Evolutionary conservation across 2,113 vertebrate species (phyloP).

Genomic region (Campylomormyrus numenius): DNA sequence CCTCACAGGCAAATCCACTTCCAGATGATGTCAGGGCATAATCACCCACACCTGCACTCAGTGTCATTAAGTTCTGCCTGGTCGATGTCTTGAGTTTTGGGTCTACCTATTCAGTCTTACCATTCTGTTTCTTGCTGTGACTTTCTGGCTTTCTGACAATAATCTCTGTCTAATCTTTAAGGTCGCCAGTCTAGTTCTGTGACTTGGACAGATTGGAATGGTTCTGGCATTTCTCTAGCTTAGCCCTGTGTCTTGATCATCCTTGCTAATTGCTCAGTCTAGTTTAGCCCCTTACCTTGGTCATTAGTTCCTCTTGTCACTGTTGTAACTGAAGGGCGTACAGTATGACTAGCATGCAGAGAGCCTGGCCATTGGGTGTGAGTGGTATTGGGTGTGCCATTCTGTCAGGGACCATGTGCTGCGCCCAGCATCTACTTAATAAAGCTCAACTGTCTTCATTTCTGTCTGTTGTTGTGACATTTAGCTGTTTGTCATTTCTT

Average conservation of each 20-base stretch:
- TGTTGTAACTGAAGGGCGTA: background rate
- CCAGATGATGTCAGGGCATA: background rate
- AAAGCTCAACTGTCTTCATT: background rate
- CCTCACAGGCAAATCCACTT: background rate
- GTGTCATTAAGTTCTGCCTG: background rate
- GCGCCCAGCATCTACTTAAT: background rate
- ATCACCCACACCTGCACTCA: background rate
- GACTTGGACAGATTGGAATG: background rate
- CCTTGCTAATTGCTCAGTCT: background rate
- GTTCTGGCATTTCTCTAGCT: background rate
- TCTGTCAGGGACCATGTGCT: background rate
- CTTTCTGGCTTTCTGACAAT: background rate
- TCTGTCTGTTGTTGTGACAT: background rate
- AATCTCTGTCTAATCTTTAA: background rate
- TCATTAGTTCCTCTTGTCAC: background rate
- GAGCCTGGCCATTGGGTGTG: background rate
- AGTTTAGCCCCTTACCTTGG: background rate
- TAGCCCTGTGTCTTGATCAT: background rate
- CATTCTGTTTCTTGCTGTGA: background rate
- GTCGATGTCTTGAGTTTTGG: background rate
- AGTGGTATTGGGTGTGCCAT: background rate
- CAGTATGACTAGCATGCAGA: background rate
- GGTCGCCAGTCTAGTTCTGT: background rate
- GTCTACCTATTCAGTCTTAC: background rate
- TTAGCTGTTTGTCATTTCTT: background rate